A percentile compares a stretch with the other conserved stretches of the same genome.
These are phyloP conservation scores for Physeter macrocephalus DNA, from an alignment of 2,113 vertebrate species.

Conservation along the genomic window DNA sequence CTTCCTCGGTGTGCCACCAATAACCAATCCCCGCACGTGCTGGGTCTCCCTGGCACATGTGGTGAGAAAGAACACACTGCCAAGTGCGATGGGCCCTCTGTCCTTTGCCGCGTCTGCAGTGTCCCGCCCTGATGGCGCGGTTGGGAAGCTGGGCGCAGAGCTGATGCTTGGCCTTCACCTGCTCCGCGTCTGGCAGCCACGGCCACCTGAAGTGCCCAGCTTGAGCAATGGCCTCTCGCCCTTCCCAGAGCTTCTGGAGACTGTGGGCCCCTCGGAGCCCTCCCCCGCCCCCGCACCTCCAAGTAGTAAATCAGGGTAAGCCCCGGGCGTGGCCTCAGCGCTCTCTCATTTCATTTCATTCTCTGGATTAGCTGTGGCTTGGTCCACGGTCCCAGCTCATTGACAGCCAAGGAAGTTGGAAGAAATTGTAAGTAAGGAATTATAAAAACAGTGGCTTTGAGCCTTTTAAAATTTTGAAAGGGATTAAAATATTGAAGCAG, in stretches of 20 bases:
- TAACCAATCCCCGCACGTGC: accelerated
- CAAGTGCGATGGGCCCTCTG: accelerated
- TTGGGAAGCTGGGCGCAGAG: not conserved
- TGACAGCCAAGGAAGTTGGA: not conserved
- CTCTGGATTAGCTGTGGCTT: not conserved
- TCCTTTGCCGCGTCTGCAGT: accelerated
- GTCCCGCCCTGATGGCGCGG: not conserved
- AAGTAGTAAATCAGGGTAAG: not conserved
- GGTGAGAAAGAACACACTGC: accelerated
- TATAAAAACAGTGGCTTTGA: not conserved
- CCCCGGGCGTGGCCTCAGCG: not conserved
- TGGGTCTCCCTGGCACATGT: not conserved
- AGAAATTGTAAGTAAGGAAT: not conserved
- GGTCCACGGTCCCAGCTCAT: not conserved
- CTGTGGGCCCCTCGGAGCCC: not conserved
- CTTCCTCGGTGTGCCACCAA: accelerated
- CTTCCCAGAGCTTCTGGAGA: not conserved
- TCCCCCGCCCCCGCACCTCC: not conserved
- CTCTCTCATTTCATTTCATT: not conserved
- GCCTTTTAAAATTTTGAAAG: not conserved
- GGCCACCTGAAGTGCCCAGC: not conserved
- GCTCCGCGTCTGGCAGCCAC: not conserved
- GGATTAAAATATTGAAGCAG: not conserved
- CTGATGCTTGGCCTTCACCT: not conserved
- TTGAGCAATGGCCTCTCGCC: not conserved